Base-by-base conservation (phyloP, 1,140 invertebrate genomes). In the Pachypsylla venusta region DNA sequence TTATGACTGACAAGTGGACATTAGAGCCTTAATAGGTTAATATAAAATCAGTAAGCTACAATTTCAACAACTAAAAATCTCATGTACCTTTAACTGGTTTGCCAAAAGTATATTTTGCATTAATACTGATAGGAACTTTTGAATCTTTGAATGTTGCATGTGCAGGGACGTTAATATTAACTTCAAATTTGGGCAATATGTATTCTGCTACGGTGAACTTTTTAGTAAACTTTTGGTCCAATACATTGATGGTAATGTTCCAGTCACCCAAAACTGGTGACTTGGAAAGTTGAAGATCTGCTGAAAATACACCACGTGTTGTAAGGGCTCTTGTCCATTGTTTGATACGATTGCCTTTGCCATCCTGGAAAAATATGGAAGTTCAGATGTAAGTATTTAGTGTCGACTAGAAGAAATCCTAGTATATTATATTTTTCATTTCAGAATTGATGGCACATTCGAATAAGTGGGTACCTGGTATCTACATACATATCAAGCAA, bases 241-340 rank as follows among this genome's bases (percentile, higher is more conserved):
- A 71, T 1, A 79, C 72, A 28, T 75, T 70, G 12, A 83, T 82
- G 42, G 79, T 79, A 56, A 97, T 87, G 40, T 79, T 84, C 93
- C 93, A 98, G 64, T 83, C 80, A n/a, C 93, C 93, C 5, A 95
- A 74, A n/a, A 91, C 84, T 0, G 92, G 90, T 59, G 85, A 82
- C 19, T 84, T 76, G 4, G 89, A 89, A 1, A 98, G 70, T 63
- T 83, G 79, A 1, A 96, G 70, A 65, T 95, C 85, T 0, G 78
- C 80, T 1, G 81, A 79, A 65, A 87, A 89, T 1, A 93, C 80
- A 3, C 90, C 90, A 61, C 81, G 79, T 20, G 78, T 81, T 16
- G 86, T 71, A 20, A 81, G 68, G 1, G 83, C 79, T 24, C 80
- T 75, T 0, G 71, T 75, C 82, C 87, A 87, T 70, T 92, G 81